Base-by-base conservation (phyloP, 2,113 vertebrate genomes). In the Lagenorhynchus albirostris region DNA sequence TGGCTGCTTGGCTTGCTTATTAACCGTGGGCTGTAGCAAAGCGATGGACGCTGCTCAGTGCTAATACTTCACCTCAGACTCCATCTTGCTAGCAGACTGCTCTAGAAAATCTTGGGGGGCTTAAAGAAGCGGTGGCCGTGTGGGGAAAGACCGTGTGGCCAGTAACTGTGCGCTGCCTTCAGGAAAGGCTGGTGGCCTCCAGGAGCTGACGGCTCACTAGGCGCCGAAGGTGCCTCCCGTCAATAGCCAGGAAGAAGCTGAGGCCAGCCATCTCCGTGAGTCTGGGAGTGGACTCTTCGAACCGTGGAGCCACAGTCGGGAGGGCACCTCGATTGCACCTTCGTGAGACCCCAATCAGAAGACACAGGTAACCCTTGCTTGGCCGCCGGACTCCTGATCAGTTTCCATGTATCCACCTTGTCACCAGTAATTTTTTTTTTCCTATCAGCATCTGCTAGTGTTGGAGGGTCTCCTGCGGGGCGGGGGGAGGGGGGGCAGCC, bases 1-100 rank as follows among this genome's bases (percentile, higher is more conserved):
- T 97, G 18, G 99, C 98, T 55, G 47, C 6, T 1, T 26, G 68
- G 31, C 21, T 25, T 36, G 62, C 4, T 81, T 70, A 25, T 74
- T 1, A 15, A 3, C 18, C 4, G 23, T 2, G 13, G 6, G 38
- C 3, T 3, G 0, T 1, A 23, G 31, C 3, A 38, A 47, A 77
- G 47, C 0, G 47, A 73, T 1, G 17, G 50, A 25, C 5, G 15
- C 26, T 31, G 20, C 29, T 36, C 13, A 1, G 4, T 9, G 29
- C n/a, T 12, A 1, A 29, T n/a, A 4, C 13, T 13, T 3, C 76
- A 1, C 12, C 0, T 7, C 10, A 29, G 29, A 44, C 31, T 36
- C 38, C 4, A 12, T 23, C 65, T 89, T 77, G 62, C 11, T 26
- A 67, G 68, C 1, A 2, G 26, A 33, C 29, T 2, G 17, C 23